Percentiles rank a stretch among this genome's conserved stretches.
phyloP scores from a whole-genome alignment of 2,113 vertebrate genomes.

The Eudyptes chrysolophus region DNA sequence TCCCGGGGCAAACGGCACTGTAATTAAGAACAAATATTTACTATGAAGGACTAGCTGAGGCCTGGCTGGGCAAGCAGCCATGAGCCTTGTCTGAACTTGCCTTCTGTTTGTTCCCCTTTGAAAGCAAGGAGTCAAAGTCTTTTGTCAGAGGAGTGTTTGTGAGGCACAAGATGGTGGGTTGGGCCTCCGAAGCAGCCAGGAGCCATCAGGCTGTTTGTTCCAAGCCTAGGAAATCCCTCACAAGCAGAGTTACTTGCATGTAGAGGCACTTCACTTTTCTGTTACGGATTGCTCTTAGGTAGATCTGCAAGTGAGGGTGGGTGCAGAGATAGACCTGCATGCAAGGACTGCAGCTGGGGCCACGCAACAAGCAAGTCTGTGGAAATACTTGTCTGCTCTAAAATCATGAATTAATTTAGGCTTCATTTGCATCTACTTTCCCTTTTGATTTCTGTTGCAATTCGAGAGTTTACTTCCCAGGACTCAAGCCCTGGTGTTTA shows the following conservation, averaged over 20 bases:
- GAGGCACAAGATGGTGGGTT: constrained; percentile 27
- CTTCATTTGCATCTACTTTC: constrained; percentile 21
- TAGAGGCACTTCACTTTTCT: background rate
- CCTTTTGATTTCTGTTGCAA: constrained; percentile 38
- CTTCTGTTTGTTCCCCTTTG: constrained; percentile 60
- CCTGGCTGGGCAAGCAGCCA: constrained; percentile 62
- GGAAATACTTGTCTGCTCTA: background rate
- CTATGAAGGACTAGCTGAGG: constrained; percentile 62
- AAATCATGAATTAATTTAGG: background rate
- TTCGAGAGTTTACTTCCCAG: constrained; percentile 12
- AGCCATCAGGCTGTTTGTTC: constrained; percentile 12
- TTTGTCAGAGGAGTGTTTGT: constrained; percentile 52
- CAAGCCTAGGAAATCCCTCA: constrained; percentile 27
- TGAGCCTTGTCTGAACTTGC: constrained; percentile 63
- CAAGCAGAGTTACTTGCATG: background rate
- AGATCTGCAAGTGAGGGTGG: background rate
- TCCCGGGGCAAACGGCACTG: constrained; percentile 50
- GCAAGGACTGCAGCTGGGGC: background rate
- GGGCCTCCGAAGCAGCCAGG: background rate
- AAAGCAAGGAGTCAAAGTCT: constrained; percentile 49
- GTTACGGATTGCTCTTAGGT: background rate
- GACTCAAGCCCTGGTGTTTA: background rate
- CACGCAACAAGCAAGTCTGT: background rate
- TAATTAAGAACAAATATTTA: constrained; percentile 71
- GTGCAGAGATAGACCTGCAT: background rate